These are phyloP conservation scores for Actinia equina DNA, from an alignment of 64 coral and sea anemone species.

Conservation along the genomic window DNA sequence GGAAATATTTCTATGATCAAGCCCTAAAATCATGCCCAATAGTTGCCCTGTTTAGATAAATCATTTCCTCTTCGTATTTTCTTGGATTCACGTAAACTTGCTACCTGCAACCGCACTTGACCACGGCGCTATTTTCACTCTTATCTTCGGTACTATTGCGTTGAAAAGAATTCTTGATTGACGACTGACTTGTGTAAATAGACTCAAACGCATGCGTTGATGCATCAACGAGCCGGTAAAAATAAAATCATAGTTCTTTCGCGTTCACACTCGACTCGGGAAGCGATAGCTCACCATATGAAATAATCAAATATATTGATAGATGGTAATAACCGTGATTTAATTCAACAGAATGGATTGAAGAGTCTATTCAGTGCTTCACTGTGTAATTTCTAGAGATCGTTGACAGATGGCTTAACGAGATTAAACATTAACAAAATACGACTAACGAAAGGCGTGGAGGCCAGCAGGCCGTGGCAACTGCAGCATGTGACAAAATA, in stretches of 20 bases:
- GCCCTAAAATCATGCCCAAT: neutral
- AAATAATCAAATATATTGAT: neutral
- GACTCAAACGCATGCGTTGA: conserved; percentile 48
- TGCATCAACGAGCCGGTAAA: neutral
- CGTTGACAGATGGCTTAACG: neutral
- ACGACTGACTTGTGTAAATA: conserved; percentile 25
- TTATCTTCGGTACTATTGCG: neutral
- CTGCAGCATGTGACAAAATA: neutral
- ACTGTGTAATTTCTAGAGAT: neutral
- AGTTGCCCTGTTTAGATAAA: neutral
- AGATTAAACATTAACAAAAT: neutral
- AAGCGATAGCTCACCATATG: neutral
- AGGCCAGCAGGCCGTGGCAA: neutral
- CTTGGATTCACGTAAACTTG: neutral
- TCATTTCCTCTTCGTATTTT: neutral
- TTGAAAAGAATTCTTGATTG: neutral
- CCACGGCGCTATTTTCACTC: neutral
- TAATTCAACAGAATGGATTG: neutral
- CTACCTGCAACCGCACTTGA: neutral
- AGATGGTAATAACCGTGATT: neutral
- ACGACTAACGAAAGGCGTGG: neutral
- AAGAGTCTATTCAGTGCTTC: neutral
- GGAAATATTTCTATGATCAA: neutral
- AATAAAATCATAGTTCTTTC: neutral
- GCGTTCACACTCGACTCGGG: too few relatives aligned